Evolutionary conservation across 2,888 invertebrate genomes (phyloP).

Genomic region (Argyresthia goedartella): DNA sequence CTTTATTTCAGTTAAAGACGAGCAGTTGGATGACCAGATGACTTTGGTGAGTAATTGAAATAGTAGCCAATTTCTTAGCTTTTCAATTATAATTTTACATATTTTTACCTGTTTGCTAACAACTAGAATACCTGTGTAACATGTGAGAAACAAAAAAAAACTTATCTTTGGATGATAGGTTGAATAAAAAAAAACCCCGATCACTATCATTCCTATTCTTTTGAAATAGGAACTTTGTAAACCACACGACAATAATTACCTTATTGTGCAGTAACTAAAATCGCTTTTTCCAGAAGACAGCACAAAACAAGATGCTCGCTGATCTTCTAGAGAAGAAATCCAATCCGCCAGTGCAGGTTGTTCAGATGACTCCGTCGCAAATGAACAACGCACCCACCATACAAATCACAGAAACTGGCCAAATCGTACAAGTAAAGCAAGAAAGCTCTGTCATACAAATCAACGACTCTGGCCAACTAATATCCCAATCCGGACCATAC

Average conservation of each 20-base stretch:
- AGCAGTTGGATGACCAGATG: too few species aligned
- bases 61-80: too few species aligned
- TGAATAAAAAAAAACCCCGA: too few species aligned
- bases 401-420: conserved; percentile 60
- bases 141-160: too few species aligned
- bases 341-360: conserved; percentile 62
- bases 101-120: too few species aligned
- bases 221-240: background rate
- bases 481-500: conserved; percentile 37
- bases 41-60: too few species aligned
- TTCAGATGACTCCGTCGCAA: conserved; percentile 48
- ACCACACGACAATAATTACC: background rate
- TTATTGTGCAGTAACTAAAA: background rate
- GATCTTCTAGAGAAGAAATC: conserved; percentile 85
- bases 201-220: too few species aligned
- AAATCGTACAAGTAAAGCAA: conserved; percentile 56
- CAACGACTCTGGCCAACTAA: conserved; percentile 25
- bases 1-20: too few species aligned
- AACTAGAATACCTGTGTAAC: too few species aligned
- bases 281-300: conserved; percentile 34
- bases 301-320: conserved; percentile 83
- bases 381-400: conserved; percentile 59
- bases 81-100: too few species aligned
- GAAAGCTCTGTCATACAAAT: conserved; percentile 50
- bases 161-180: too few species aligned